phyloP scores from a whole-genome alignment of 1,140 invertebrate genomes.

The Zophobas atratus region DNA sequence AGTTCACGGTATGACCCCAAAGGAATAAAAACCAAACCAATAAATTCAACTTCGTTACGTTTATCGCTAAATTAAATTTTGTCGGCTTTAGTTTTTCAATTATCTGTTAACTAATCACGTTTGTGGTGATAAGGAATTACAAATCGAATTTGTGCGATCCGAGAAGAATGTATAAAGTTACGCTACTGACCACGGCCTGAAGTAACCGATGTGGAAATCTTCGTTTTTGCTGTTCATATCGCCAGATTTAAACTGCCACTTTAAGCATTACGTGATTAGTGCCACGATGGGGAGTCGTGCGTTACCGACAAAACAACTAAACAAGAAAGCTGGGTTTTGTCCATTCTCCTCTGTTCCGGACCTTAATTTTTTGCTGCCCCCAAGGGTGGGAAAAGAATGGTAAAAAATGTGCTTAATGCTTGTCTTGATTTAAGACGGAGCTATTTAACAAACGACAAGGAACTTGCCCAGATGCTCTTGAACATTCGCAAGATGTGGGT shows the following conservation, averaged over 20 bases:
- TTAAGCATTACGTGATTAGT: constrained; percentile 27
- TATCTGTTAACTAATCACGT: too few relatives aligned
- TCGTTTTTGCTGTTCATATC: not conserved
- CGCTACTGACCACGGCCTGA: too few relatives aligned
- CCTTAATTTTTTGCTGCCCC: constrained; percentile 12
- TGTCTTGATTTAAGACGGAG: constrained; percentile 25
- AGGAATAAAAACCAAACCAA: too few relatives aligned
- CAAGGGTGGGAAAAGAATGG: not conserved
- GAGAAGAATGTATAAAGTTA: too few relatives aligned
- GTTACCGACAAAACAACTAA: constrained; percentile 30
- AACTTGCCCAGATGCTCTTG: not conserved
- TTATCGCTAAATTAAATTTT: too few relatives aligned
- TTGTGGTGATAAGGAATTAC: too few relatives aligned
- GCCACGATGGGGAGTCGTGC: constrained; percentile 24
- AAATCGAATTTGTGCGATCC: too few relatives aligned
- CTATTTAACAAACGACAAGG: constrained; percentile 7
- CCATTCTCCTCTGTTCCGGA: constrained; percentile 14
- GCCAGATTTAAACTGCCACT: constrained; percentile 35
- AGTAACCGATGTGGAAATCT: not conserved
- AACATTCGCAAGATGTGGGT: not conserved
- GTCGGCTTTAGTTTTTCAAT: too few relatives aligned
- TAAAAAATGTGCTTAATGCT: constrained; percentile 7
- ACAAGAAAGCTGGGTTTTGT: constrained; percentile 4
- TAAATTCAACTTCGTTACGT: too few relatives aligned
- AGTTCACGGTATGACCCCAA: too few relatives aligned